These are phyloP conservation scores for Psammodynastes pulverulentus DNA, from an alignment of 2,113 vertebrate species.

Conservation along the genomic window DNA sequence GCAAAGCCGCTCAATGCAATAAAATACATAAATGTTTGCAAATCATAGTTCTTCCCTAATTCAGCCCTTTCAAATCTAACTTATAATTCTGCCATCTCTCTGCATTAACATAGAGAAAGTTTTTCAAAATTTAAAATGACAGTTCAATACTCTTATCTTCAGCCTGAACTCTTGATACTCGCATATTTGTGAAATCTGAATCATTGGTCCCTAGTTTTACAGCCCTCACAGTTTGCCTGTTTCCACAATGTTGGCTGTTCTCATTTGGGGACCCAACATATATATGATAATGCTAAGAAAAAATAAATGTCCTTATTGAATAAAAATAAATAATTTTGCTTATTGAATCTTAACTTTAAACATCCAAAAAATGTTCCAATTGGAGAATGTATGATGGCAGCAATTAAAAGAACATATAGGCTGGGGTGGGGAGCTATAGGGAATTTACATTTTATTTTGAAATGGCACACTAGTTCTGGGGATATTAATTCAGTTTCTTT, in stretches of 20 bases:
- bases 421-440: not conserved
- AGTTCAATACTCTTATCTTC: not conserved
- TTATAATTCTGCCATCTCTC: slow-evolving; percentile 41
- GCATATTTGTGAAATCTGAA: slow-evolving; percentile 30
- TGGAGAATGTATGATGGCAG: not conserved
- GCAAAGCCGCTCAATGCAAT: slow-evolving; percentile 75
- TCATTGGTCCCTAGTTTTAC: slow-evolving; percentile 18
- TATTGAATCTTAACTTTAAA: not conserved
- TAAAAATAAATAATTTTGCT: not conserved
- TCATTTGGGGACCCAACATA: slow-evolving; percentile 37
- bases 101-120: not conserved
- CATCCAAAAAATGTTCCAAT: not conserved
- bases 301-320: not conserved
- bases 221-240: not conserved
- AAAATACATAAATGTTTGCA: slow-evolving; percentile 78
- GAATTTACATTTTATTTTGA: not conserved
- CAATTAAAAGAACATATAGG: not conserved
- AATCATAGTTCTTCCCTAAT: slow-evolving; percentile 54
- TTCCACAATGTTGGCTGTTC: slow-evolving; percentile 27
- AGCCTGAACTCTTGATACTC: not conserved
- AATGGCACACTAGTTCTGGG: not conserved
- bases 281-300: not conserved
- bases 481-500: not conserved
- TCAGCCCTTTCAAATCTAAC: slow-evolving; percentile 75
- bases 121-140: not conserved